phyloP scores from a whole-genome alignment of 2,797 vertebrate species.

The Atherinosoma microstoma region DNA sequence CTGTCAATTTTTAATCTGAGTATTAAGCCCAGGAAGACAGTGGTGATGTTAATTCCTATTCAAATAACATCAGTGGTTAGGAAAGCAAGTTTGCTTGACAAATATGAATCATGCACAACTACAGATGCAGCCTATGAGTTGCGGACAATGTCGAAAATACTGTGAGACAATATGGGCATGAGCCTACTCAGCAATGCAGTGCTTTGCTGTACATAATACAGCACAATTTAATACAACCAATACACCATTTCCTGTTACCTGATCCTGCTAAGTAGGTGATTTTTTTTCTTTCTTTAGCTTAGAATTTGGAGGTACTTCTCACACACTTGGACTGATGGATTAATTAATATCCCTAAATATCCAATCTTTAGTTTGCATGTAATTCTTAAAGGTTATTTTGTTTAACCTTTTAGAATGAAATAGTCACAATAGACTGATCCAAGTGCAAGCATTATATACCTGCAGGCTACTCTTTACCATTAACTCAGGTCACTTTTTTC shows the following conservation, averaged over 20 bases:
- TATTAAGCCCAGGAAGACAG: slow-evolving; percentile 52
- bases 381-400: background rate
- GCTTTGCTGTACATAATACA: slow-evolving; percentile 26
- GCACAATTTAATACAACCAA: slow-evolving; percentile 48
- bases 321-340: background rate
- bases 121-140: slow-evolving; percentile 3
- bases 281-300: too few species aligned
- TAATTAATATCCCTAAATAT: background rate
- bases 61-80: slow-evolving; percentile 21
- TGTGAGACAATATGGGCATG: slow-evolving; percentile 22
- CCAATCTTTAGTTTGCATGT: background rate
- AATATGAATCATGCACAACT: slow-evolving; percentile 39
- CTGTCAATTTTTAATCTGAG: slow-evolving; percentile 64
- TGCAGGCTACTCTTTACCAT: too few species aligned
- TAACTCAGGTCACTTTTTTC: too few species aligned
- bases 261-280: background rate
- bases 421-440: too few species aligned
- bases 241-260: slow-evolving; percentile 35
- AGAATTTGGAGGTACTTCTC: background rate
- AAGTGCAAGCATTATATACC: too few species aligned
- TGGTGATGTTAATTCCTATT: slow-evolving; percentile 44
- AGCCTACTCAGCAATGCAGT: slow-evolving; percentile 25
- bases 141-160: slow-evolving; percentile 24
- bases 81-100: slow-evolving; percentile 25
- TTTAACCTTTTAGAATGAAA: background rate